Percentiles rank a stretch among this genome's conserved stretches.
Evolutionary conservation across 2,113 vertebrate genomes (phyloP).

Genomic region (Crotalus viridis): DNA sequence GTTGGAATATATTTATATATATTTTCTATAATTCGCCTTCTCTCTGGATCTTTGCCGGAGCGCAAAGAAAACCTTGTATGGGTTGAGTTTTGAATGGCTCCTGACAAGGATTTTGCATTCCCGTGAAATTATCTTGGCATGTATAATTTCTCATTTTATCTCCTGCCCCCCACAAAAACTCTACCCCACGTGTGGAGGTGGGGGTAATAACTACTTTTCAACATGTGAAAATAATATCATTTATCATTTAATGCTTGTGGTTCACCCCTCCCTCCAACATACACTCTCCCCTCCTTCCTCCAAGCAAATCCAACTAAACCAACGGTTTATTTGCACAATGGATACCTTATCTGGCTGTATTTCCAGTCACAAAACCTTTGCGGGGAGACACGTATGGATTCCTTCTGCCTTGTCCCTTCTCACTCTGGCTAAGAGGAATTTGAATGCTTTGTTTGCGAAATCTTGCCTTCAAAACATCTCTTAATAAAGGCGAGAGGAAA

Average conservation of each 20-base stretch:
- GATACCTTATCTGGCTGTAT: background rate
- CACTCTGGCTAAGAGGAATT: background rate
- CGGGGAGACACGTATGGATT: background rate
- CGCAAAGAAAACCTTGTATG: background rate
- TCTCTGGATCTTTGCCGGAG: background rate
- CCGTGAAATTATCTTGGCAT: constrained; percentile 28
- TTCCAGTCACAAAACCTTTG: background rate
- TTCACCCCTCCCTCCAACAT: background rate
- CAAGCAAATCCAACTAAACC: constrained; percentile 1
- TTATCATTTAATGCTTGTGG: constrained; percentile 21
- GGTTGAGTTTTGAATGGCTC: constrained; percentile 7
- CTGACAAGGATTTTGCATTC: background rate
- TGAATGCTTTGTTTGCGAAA: background rate
- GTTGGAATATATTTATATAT: background rate
- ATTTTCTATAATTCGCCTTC: background rate
- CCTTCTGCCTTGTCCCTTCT: background rate
- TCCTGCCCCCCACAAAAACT: background rate
- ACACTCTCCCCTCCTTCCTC: background rate
- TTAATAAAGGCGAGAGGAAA: background rate
- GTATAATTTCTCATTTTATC: constrained; percentile 10
- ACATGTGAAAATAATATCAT: background rate
- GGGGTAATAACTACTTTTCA: background rate
- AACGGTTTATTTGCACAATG: constrained; percentile 21
- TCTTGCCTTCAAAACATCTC: fast-evolving
- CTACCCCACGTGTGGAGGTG: background rate